These are phyloP conservation scores for Poecilia latipinna DNA, from an alignment of 2,113 vertebrate species.

Conservation along the genomic window DNA sequence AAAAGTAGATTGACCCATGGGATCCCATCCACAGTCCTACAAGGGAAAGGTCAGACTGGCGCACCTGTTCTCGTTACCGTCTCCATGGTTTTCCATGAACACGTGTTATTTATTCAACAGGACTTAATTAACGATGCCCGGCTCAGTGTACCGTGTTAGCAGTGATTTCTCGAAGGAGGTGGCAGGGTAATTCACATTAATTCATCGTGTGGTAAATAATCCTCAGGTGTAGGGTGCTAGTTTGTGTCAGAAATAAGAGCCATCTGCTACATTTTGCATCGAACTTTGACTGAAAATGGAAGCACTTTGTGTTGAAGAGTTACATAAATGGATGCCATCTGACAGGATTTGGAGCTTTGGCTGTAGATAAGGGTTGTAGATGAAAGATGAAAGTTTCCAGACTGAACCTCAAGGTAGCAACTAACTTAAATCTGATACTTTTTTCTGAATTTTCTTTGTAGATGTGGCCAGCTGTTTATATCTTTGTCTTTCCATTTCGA, in stretches of 20 bases:
- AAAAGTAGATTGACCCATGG: slow-evolving; percentile 32
- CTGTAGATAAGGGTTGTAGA: slow-evolving; percentile 8
- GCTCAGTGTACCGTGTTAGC: slow-evolving; percentile 42
- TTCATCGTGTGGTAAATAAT: slow-evolving; percentile 66
- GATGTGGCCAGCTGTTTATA: slow-evolving; percentile 15
- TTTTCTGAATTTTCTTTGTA: slow-evolving; percentile 6
- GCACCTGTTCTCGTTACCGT: slow-evolving; percentile 10
- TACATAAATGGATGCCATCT: slow-evolving; percentile 32
- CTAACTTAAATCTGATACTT: slow-evolving; percentile 9
- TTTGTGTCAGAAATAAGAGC: slow-evolving; percentile 47
- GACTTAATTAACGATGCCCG: slow-evolving; percentile 69
- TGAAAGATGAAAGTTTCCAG: slow-evolving; percentile 33
- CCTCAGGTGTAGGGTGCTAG: slow-evolving; percentile 58
- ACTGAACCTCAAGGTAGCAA: slow-evolving; percentile 28
- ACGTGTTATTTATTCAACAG: slow-evolving; percentile 56
- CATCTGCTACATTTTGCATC: slow-evolving; percentile 65
- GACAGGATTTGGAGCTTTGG: slow-evolving; percentile 4
- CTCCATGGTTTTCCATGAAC: slow-evolving; percentile 49
- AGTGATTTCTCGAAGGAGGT: slow-evolving; percentile 69
- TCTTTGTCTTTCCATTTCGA: slow-evolving; percentile 1
- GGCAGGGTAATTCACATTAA: slow-evolving; percentile 58
- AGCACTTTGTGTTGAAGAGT: slow-evolving; percentile 40
- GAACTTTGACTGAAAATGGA: slow-evolving; percentile 57
- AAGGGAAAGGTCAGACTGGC: slow-evolving; percentile 55
- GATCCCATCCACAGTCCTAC: slow-evolving; percentile 15